Base-by-base conservation (phyloP, 2,888 invertebrate species). In the Hymenopus coronatus region DNA sequence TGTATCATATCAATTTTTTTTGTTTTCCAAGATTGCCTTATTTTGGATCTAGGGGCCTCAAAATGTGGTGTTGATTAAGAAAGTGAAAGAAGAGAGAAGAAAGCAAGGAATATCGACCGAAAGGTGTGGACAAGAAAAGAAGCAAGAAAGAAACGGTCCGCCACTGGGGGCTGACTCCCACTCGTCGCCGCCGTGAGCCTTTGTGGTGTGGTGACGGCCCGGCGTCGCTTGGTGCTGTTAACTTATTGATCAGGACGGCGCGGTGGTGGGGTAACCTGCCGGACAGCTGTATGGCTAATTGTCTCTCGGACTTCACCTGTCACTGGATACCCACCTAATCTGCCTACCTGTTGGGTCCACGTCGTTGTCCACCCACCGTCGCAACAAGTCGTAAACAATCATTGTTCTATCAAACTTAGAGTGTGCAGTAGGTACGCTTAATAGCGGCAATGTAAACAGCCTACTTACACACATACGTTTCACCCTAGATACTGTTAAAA, bases 161-260 rank as follows among this genome's bases (percentile, higher is more conserved):
- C 54, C 54, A 70, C 54, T 70, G 54, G 15, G 40, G 54, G 54
- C 54, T 70, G 20, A 15, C 54, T 70, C 54, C 54, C 54, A 70
- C 54, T 70, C 54, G 54, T 12, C 12, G 40, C 40, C 54, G 54
- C 54, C 54, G 54, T 70, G 54, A 70, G 54, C 20, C 70, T 46
- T 54, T 70, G 85, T 28, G 81, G 81, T 86, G 20, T 86, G 86
- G 86, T 86, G 86, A 70, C 86, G 85, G 86, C 86, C 54, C 54
- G 54, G 54, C 54, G 54, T 70, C 28, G 86, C 86, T 86, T 81
- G 28, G 86, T 30, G 86, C 86, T 86, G 86, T 86, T 86, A 86
- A 86, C 86, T 86, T 86, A 86, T 86, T 86, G 86, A 86, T 86
- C 86, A 86, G 54, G 54, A 54, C 81, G 46, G 30, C 81, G 28